These are phyloP conservation scores for Oreochromis niloticus DNA, from an alignment of 2,113 vertebrate genomes.

Conservation along the genomic window DNA sequence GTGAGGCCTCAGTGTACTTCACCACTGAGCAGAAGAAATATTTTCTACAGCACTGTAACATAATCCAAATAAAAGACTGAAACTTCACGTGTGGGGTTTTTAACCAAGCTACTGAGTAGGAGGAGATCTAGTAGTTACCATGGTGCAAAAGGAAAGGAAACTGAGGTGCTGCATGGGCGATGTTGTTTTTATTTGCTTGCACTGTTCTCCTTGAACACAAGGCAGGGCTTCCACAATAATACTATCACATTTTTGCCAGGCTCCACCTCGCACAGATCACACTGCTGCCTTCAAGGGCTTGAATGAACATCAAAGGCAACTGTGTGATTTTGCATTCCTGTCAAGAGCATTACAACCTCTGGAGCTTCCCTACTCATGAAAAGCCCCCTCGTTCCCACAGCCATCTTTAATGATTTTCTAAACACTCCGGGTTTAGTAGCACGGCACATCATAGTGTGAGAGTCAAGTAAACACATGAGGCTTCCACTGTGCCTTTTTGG, in stretches of 20 bases:
- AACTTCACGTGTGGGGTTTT: neutral
- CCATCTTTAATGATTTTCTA: constrained; percentile 49
- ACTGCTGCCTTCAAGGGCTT: constrained; percentile 59
- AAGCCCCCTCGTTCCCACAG: constrained; percentile 26
- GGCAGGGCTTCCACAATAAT: constrained; percentile 39
- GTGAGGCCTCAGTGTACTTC: neutral
- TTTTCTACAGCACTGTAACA: neutral
- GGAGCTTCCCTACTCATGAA: constrained; percentile 29
- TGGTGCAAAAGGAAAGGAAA: neutral
- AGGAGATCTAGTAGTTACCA: constrained; percentile 17
- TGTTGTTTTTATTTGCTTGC: constrained; percentile 3
- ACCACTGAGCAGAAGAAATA: neutral
- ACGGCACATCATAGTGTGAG: neutral
- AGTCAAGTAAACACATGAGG: constrained; percentile 15
- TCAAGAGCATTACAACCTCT: constrained; percentile 63
- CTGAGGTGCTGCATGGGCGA: neutral
- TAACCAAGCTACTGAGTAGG: constrained; percentile 5
- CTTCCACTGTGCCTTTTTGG: constrained; percentile 8
- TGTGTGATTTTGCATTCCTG: constrained; percentile 58
- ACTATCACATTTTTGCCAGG: constrained; percentile 58
- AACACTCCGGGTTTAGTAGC: constrained; percentile 33
- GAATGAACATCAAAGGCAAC: constrained; percentile 63
- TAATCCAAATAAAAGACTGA: neutral
- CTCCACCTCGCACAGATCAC: constrained; percentile 53
- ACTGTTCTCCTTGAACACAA: neutral